Evolutionary conservation across 2,113 vertebrate species (phyloP).

Genomic region (Eupsittula cactorum): DNA sequence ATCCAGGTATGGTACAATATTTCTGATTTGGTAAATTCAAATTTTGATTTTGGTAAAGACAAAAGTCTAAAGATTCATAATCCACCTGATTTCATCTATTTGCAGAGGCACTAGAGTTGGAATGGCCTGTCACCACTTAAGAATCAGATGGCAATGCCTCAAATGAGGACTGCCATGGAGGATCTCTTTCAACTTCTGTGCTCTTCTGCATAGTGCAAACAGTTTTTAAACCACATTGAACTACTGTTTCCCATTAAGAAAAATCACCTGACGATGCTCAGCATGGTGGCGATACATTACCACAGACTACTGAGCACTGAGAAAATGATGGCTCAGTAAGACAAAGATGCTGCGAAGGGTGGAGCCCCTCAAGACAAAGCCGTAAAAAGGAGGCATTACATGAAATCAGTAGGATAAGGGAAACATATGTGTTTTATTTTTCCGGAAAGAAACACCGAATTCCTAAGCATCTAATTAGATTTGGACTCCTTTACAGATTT

Average conservation of each 20-base stretch:
- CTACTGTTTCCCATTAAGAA: not conserved
- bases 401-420: accelerated
- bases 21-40: not conserved
- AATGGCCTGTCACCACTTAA: accelerated
- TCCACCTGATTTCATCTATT: accelerated
- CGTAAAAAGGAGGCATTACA: not conserved
- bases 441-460: not conserved
- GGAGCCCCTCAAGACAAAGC: slow-evolving; percentile 37
- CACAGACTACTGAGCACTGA: not conserved
- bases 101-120: not conserved
- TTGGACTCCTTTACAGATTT: too few species aligned
- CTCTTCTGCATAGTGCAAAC: not conserved
- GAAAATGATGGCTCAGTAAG: not conserved
- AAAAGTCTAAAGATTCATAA: not conserved
- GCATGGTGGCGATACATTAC: not conserved
- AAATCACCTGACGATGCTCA: not conserved
- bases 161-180: not conserved
- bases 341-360: slow-evolving; percentile 9
- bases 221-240: not conserved
- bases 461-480: too few species aligned
- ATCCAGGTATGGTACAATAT: accelerated
- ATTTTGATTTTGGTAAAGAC: too few species aligned
- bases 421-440: not conserved
- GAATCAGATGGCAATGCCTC: not conserved
- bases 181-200: not conserved